Evolutionary conservation across 1,140 invertebrate genomes (phyloP).

Genomic region (Rhagoletis zephyria): DNA sequence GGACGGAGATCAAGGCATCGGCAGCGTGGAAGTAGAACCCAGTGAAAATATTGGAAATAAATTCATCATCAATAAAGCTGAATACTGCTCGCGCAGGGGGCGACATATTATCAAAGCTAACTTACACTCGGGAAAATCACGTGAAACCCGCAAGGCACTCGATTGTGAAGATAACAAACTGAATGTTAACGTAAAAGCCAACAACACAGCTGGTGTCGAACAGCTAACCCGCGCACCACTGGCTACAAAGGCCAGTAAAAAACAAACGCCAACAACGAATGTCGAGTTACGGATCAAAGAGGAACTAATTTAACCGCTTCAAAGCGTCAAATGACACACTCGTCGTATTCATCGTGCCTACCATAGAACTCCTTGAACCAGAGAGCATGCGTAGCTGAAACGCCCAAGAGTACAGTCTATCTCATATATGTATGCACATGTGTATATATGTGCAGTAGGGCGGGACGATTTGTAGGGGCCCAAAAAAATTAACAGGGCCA

Average conservation of each 20-base stretch:
- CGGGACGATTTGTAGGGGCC: no score
- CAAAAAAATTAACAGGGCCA: no score
- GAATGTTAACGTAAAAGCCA: constrained; percentile 46
- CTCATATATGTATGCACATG: no score
- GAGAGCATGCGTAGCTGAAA: no score
- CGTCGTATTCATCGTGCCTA: background rate
- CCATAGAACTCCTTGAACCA: background rate
- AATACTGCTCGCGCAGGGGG: background rate
- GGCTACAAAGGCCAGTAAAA: constrained; percentile 66
- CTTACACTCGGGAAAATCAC: background rate
- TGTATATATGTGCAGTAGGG: no score
- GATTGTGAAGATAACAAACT: background rate
- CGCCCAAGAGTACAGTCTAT: background rate
- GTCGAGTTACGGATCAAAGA: constrained; percentile 72
- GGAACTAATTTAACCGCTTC: constrained; percentile 59
- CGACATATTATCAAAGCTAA: background rate
- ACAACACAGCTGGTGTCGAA: constrained; percentile 17
- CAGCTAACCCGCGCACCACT: constrained; percentile 58
- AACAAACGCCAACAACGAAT: constrained; percentile 69
- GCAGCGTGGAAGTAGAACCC: constrained; percentile 61
- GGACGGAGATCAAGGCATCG: constrained; percentile 56
- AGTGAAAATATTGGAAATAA: constrained; percentile 60
- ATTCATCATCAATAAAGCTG: constrained; percentile 50
- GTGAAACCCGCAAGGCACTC: background rate
- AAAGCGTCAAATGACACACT: background rate